Percentiles rank a stretch among this genome's conserved stretches.
phyloP scores from a whole-genome alignment of 1,140 invertebrate species.

The Solen grandis region DNA sequence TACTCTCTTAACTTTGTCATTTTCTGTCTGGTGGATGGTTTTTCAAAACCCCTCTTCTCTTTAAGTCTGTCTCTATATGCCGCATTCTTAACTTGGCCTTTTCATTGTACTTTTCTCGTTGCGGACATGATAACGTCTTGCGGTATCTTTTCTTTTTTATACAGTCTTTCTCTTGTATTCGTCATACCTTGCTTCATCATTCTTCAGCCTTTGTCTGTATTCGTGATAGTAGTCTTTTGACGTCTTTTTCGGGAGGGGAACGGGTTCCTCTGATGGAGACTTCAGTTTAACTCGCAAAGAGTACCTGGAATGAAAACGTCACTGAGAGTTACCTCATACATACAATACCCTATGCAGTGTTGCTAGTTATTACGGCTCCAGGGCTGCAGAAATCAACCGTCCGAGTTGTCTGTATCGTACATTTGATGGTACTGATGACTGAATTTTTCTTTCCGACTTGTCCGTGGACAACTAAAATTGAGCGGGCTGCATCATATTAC shows the following conservation, averaged over 20 bases:
- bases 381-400: no score
- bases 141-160: not conserved
- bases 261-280: not conserved
- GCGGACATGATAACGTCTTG: not conserved
- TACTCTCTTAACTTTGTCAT: conserved; percentile 27
- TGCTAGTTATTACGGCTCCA: no score
- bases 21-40: not conserved
- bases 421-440: no score
- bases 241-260: not conserved
- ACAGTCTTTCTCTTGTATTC: conserved; percentile 14
- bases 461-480: no score
- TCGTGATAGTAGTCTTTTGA: not conserved
- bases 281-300: not conserved
- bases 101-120: conserved; percentile 4
- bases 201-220: not conserved
- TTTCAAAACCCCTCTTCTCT: not conserved
- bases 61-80: not conserved
- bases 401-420: no score
- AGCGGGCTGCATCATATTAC: no score
- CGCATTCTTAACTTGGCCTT: conserved; percentile 30
- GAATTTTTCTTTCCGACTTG: no score
- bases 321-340: not conserved
- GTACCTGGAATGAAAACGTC: not conserved
- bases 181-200: conserved; percentile 9
- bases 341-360: no score